Percentiles rank a stretch among this genome's conserved stretches.
phyloP scores from a whole-genome alignment of 1,140 invertebrate species.

The Eurytemora carolleeae region DNA sequence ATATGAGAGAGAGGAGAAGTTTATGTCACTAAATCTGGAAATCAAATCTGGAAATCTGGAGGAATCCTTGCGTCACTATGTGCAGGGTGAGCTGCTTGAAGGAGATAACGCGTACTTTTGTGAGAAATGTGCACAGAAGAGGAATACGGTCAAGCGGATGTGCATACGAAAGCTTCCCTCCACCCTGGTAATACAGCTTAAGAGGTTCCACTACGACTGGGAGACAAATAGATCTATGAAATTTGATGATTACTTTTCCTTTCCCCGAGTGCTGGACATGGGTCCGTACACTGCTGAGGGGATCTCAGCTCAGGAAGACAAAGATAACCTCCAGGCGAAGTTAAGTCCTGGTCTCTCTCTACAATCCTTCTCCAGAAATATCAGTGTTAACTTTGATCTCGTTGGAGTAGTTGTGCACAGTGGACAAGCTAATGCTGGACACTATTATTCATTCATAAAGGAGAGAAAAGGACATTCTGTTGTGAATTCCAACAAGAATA shows the following conservation, averaged over 20 bases:
- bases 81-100: constrained; percentile 38
- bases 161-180: constrained; percentile 37
- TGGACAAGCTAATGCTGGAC: constrained; percentile 39
- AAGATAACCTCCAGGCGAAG: constrained; percentile 1
- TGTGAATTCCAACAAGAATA: constrained; percentile 25
- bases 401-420: constrained; percentile 40
- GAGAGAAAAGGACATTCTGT: constrained; percentile 22
- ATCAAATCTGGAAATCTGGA: constrained; percentile 34
- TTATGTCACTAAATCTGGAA: constrained; percentile 37
- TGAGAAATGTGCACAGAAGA: constrained; percentile 31
- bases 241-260: constrained; percentile 41
- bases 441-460: constrained; percentile 40
- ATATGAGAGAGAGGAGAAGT: constrained; percentile 36
- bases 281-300: constrained; percentile 38
- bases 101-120: constrained; percentile 41
- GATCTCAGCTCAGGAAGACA: not conserved
- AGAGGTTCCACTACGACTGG: constrained; percentile 42
- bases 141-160: constrained; percentile 35
- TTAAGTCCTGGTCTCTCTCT: constrained; percentile 3
- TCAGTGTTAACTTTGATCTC: constrained; percentile 24
- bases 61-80: constrained; percentile 39
- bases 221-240: constrained; percentile 38
- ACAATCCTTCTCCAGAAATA: constrained; percentile 3
- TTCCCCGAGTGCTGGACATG: constrained; percentile 37
- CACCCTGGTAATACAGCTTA: constrained; percentile 38